These are phyloP conservation scores for Oscheius onirici DNA, from an alignment of 2,888 invertebrate species.

Conservation along the genomic window DNA sequence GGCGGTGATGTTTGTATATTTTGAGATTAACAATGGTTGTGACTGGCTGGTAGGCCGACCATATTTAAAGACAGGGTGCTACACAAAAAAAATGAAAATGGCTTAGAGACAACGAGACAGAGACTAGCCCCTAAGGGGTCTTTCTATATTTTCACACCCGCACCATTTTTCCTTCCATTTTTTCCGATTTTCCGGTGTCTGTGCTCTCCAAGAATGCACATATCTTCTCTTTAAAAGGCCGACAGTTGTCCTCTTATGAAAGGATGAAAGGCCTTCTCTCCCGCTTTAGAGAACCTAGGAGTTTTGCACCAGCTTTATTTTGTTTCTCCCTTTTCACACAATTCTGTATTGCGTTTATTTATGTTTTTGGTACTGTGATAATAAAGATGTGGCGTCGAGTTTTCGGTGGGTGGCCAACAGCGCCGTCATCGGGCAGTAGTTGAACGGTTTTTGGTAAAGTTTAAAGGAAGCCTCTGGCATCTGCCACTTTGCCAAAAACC, in stretches of 20 bases:
- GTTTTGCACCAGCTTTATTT: background rate
- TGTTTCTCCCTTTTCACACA: background rate
- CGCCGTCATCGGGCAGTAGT: too few relatives aligned
- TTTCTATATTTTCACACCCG: background rate
- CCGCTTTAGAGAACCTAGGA: slow-evolving; percentile 3
- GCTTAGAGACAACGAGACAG: slow-evolving; percentile 11
- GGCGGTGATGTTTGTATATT: slow-evolving; percentile 24
- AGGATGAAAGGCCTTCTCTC: background rate
- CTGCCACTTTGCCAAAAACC: too few relatives aligned
- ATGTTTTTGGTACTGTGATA: slow-evolving; percentile 3
- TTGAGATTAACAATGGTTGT: slow-evolving; percentile 21
- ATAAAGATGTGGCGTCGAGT: slow-evolving; percentile 6
- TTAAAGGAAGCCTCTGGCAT: too few relatives aligned
- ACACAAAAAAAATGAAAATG: background rate
- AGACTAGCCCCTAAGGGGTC: slow-evolving; percentile 12
- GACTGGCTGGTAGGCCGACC: slow-evolving; percentile 16
- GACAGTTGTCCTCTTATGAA: background rate
- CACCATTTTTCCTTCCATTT: background rate
- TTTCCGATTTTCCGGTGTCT: slow-evolving; percentile 1
- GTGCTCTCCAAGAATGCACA: slow-evolving; percentile 28
- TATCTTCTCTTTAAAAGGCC: slow-evolving; percentile 4
- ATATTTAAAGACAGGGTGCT: background rate
- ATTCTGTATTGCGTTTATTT: background rate
- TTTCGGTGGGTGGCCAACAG: too few relatives aligned
- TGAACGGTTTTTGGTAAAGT: too few relatives aligned